A percentile compares a stretch with the other conserved stretches of the same genome.
Evolutionary conservation across 2,797 vertebrate species (phyloP).

Genomic region (Xerus rutilus): DNA sequence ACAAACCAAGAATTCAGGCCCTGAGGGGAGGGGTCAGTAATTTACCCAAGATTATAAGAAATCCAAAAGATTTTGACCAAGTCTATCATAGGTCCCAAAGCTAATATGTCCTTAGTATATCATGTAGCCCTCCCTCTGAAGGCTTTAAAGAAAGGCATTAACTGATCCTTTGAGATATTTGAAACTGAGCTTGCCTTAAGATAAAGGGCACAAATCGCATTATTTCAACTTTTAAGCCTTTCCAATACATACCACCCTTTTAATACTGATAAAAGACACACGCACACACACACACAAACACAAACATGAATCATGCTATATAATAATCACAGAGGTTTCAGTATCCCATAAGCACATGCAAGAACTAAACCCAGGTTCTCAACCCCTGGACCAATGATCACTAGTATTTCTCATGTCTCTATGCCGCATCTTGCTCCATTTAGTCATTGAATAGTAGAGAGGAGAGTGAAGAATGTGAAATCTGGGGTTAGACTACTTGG

Average conservation of each 20-base stretch:
- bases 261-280: conserved; percentile 21
- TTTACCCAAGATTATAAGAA: conserved; percentile 54
- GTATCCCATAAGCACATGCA: neutral
- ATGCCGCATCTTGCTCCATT: neutral
- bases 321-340: neutral
- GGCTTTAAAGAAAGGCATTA: conserved; percentile 46
- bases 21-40: neutral
- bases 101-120: neutral
- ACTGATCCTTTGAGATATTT: conserved; percentile 31
- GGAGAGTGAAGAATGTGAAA: neutral
- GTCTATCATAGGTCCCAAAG: neutral
- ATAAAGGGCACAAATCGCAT: neutral
- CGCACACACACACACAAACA: neutral
- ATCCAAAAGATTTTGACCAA: conserved; percentile 49
- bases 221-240: conserved; percentile 15
- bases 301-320: neutral
- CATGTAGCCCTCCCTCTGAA: neutral
- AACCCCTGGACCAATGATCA: neutral
- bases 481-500: neutral
- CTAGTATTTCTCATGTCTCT: neutral
- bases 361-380: neutral
- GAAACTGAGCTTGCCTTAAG: neutral
- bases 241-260: neutral
- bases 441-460: neutral
- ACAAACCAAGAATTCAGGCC: conserved; percentile 41